A percentile compares a stretch with the other conserved stretches of the same genome.
Evolutionary conservation across 2,888 invertebrate species (phyloP).

Genomic region (Lepas anatifera): DNA sequence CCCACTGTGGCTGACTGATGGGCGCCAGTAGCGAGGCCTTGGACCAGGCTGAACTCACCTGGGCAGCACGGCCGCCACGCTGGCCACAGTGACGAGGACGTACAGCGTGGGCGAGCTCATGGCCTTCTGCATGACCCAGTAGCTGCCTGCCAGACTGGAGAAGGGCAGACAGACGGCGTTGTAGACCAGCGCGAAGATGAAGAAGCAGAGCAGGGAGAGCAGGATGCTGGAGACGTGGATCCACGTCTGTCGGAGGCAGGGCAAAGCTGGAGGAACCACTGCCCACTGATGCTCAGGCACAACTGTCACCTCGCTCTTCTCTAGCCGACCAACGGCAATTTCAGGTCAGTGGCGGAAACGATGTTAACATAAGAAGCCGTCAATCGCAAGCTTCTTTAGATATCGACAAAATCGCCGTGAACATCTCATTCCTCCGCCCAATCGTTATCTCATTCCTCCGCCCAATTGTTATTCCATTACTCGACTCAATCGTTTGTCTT

Average conservation of each 20-base stretch:
- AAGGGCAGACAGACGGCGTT: slow-evolving; percentile 69
- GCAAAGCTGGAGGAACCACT: too few species aligned
- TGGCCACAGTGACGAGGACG: slow-evolving; percentile 61
- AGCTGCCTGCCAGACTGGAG: slow-evolving; percentile 72
- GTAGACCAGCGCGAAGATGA: slow-evolving; percentile 69
- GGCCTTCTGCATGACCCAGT: slow-evolving; percentile 70
- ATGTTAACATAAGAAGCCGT: too few species aligned
- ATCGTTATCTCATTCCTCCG: too few species aligned
- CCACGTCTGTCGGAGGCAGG: slow-evolving; percentile 77
- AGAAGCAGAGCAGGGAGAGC: slow-evolving; percentile 67
- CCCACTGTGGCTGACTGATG: not conserved
- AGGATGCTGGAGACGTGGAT: slow-evolving; percentile 65
- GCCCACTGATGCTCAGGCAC: too few species aligned
- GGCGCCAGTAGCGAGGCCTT: not conserved
- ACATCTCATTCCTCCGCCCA: too few species aligned
- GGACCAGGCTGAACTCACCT: slow-evolving; percentile 43
- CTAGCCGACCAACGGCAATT: too few species aligned
- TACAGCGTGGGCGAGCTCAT: slow-evolving; percentile 63
- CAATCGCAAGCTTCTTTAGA: too few species aligned
- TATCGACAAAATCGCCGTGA: too few species aligned
- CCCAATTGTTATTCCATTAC: too few species aligned
- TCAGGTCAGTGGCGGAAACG: too few species aligned
- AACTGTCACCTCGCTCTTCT: too few species aligned
- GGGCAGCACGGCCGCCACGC: slow-evolving; percentile 65
- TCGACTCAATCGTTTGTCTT: too few species aligned